Conservation (phyloP, 2,888 invertebrate species). For the Cephus rjabovi region DNA sequence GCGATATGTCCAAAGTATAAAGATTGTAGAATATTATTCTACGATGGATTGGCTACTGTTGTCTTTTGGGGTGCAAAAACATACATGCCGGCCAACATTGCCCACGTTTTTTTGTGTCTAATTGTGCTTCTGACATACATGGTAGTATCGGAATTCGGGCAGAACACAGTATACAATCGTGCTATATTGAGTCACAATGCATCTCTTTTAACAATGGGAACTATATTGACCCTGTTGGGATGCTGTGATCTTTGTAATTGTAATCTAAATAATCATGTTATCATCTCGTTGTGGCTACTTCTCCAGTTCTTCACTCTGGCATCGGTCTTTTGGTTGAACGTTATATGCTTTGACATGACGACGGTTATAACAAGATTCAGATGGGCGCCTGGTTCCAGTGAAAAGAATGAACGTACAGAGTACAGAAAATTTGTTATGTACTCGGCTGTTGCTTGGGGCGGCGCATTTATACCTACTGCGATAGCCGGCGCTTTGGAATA, state of each 20-base stretch:
- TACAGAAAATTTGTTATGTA: conserved; percentile 39
- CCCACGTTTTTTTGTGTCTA: conserved; percentile 45
- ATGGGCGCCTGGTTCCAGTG: conserved; percentile 35
- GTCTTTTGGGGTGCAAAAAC: conserved; percentile 52
- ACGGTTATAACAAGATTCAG: conserved; percentile 46
- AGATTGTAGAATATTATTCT: conserved; percentile 18
- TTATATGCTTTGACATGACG: conserved; percentile 53
- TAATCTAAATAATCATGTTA: conserved; percentile 25
- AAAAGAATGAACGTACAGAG: conserved; percentile 30
- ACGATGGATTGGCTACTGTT: conserved; percentile 30
- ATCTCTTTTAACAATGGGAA: conserved; percentile 42
- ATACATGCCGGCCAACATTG: conserved; percentile 49
- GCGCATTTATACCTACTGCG: conserved; percentile 37
- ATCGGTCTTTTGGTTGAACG: conserved; percentile 51
- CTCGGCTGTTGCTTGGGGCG: conserved; percentile 36
- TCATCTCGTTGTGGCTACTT: conserved; percentile 38
- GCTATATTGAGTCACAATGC: conserved; percentile 48
- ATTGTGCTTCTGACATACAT: conserved; percentile 46
- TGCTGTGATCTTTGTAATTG: conserved; percentile 38
- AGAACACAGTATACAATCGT: conserved; percentile 43
- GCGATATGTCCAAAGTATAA: conserved; percentile 31
- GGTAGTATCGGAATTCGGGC: conserved; percentile 42
- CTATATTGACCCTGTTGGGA: conserved; percentile 36
- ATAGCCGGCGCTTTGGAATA: conserved; percentile 42
- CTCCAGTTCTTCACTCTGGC: conserved; percentile 51